These are phyloP conservation scores for Geotrypetes seraphini DNA, from an alignment of 2,797 vertebrate species.

Conservation along the genomic window DNA sequence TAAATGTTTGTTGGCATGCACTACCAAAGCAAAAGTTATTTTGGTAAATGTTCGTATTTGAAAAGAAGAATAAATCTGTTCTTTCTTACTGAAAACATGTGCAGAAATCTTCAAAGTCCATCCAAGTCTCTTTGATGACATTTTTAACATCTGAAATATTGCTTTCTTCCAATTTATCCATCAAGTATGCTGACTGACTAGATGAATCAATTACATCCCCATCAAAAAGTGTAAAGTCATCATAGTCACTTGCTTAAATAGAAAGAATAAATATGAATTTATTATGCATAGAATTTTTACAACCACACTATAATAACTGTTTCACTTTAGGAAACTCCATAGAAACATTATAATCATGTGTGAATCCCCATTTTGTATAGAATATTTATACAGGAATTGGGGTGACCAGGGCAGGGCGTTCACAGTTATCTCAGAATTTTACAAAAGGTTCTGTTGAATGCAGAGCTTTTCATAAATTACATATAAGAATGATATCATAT, in stretches of 20 bases:
- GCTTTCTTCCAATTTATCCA: constrained; percentile 34
- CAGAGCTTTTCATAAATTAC: no score
- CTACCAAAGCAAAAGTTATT: no score
- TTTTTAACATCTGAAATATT: constrained; percentile 13
- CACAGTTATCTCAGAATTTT: no score
- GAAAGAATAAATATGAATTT: no score
- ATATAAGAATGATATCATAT: no score
- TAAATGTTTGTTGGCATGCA: no score
- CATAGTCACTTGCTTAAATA: constrained; percentile 22
- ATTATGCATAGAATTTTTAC: background rate
- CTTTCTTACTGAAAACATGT: constrained; percentile 80
- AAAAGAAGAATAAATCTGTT: background rate
- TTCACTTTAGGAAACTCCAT: no score
- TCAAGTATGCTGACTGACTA: background rate
- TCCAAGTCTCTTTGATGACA: constrained; percentile 64
- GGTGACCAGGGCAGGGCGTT: no score
- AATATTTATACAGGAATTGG: no score
- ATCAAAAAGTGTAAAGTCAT: constrained; percentile 4
- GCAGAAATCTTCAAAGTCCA: constrained; percentile 75
- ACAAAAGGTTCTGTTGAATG: no score
- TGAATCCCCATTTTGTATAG: no score
- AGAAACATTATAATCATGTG: no score
- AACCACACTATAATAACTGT: background rate
- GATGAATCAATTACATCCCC: constrained; percentile 9
- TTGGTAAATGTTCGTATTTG: background rate